Evolutionary conservation across 30 jellyfish, hydroid and myxozoan species (phyloP).

Genomic region (Calvadosia cruxmelitensis): DNA sequence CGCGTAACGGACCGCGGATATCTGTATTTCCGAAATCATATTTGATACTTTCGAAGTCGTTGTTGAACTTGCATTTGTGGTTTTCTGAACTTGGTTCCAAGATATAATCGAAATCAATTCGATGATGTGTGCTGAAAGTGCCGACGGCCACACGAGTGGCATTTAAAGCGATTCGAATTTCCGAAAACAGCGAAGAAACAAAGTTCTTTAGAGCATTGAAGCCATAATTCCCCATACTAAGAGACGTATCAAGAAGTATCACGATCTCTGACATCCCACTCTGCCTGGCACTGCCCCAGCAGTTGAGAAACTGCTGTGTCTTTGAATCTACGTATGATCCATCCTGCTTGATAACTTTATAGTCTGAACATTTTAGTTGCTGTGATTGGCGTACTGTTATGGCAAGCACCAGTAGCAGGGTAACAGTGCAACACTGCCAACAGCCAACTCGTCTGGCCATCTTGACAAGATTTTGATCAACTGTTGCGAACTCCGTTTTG

Average conservation of each 20-base stretch:
- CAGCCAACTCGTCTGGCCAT: too few species aligned
- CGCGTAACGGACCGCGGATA: constrained; percentile 54
- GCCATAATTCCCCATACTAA: constrained; percentile 68
- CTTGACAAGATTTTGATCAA: too few species aligned
- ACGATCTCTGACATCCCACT: constrained; percentile 77
- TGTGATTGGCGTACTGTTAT: too few species aligned
- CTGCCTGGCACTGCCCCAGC: constrained; percentile 72
- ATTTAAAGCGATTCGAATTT: constrained; percentile 69
- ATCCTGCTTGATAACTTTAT: too few species aligned
- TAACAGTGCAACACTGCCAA: too few species aligned
- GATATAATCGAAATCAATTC: constrained; percentile 45
- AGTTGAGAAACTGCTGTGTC: constrained; percentile 61
- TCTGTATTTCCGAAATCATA: constrained; percentile 47
- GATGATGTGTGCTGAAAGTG: constrained; percentile 32
- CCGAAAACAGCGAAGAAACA: constrained; percentile 51
- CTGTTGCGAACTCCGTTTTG: too few species aligned
- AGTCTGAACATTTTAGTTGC: too few species aligned
- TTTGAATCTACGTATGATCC: too few species aligned
- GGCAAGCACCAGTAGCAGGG: too few species aligned
- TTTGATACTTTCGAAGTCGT: constrained; percentile 45
- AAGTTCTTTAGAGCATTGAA: constrained; percentile 47
- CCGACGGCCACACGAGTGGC: constrained; percentile 89
- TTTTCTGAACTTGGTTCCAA: constrained; percentile 32
- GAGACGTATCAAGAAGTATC: constrained; percentile 66
- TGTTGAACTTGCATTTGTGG: constrained; percentile 64